phyloP scores from a whole-genome alignment of 2,888 invertebrate genomes.

The Kryphioiulus occultus region DNA sequence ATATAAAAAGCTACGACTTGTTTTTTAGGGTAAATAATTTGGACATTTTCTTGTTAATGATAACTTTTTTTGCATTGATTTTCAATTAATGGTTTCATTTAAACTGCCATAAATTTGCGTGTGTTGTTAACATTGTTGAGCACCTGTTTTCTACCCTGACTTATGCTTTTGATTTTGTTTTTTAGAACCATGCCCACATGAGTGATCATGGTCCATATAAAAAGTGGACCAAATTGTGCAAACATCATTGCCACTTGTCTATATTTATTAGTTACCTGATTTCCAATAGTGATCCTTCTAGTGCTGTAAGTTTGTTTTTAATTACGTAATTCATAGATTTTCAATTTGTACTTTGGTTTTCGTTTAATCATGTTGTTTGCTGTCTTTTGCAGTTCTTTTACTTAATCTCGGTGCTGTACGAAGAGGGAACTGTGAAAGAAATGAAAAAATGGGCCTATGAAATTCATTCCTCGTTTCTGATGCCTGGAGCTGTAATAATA shows the following conservation, averaged over 20 bases:
- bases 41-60: no score
- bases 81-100: no score
- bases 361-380: not conserved
- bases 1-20: no score
- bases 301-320: slow-evolving; percentile 67
- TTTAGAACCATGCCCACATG: slow-evolving; percentile 29
- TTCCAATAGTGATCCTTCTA: slow-evolving; percentile 81
- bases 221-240: slow-evolving; percentile 79
- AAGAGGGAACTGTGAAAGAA: slow-evolving; percentile 83
- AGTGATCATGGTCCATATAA: slow-evolving; percentile 91
- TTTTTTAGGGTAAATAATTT: no score
- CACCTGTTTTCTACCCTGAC: not conserved
- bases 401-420: slow-evolving; percentile 89
- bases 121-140: no score
- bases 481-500: slow-evolving; percentile 82
- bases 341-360: no score
- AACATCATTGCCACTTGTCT: slow-evolving; percentile 88
- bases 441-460: slow-evolving; percentile 99
- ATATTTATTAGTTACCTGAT: slow-evolving; percentile 92
- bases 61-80: no score
- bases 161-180: not conserved
- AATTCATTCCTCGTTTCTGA: slow-evolving; percentile 94
- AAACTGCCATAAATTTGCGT: no score
- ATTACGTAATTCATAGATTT: no score
- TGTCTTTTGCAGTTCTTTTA: slow-evolving; percentile 74